Base-by-base conservation (phyloP, 1,140 invertebrate species). In the Drosophila neocordata region DNA sequence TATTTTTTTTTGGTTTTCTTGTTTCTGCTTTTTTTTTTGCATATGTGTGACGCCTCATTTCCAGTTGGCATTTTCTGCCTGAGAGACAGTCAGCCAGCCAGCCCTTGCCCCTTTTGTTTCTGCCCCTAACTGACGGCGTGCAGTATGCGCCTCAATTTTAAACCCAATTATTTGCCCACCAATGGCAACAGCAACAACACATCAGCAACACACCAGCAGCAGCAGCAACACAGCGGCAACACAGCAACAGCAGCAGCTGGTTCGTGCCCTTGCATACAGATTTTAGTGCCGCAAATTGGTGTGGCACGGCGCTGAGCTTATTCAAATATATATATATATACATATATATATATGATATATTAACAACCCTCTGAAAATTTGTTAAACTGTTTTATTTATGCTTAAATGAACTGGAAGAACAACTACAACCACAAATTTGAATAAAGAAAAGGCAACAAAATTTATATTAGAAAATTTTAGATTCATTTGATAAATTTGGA, bases 21-120 rank as follows among this genome's bases (percentile, higher is more conserved):
- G 18, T 55, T 34, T 13, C 55, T 65, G 15, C 65, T 74, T 71
- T 62, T 31, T 59, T 78, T 62, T 67, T 71, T 51, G 59, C 34
- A 51, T 60, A 22, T 57, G 55, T 87, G 82, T 87, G 82, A 68
- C 65, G 83, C 83, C 79, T 87, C 83, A 88, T 82, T 88, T 87
- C 82, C 82, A 87, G 78, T 87, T 79, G 78, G 83, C 56, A 87
- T 87, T 87, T 85, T 67, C 62, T 75, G 82, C 58, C 31, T 55
- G 52, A 62, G 20, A 53, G 48, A 8, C 62, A 13, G 15, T 60
- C 27, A 52, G 48, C 18, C 41, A 18, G 41, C 41, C 41, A 20
- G 41, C 41, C 41, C 41, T 48, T 48, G 8, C 15, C 41, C 27
- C 27, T 3, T 15, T 18, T 44, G 41, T 13, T 13, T 8, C 41